These are phyloP conservation scores for Bombyx mandarina DNA, from an alignment of 1,140 invertebrate genomes.

Conservation along the genomic window DNA sequence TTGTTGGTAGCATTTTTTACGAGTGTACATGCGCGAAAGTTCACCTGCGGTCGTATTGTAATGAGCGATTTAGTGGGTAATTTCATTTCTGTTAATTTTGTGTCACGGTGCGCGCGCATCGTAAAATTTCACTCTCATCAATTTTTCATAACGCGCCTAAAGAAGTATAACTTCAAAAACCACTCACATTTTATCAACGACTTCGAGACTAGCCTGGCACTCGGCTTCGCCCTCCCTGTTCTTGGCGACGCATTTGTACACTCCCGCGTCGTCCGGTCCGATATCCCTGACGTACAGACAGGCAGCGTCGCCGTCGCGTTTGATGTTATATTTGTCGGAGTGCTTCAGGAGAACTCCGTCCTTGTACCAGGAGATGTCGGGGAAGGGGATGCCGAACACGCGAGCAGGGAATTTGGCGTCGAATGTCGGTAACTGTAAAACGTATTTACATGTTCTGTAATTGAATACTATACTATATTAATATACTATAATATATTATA, in stretches of 20 bases:
- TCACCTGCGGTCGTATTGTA: too few species aligned
- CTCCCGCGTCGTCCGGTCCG: slow-evolving; percentile 77
- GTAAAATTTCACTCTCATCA: too few species aligned
- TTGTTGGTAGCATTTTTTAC: too few species aligned
- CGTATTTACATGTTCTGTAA: too few species aligned
- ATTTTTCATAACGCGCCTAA: too few species aligned
- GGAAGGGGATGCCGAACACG: slow-evolving; percentile 88
- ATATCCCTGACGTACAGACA: slow-evolving; percentile 83
- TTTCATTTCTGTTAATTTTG: too few species aligned
- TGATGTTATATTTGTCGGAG: slow-evolving; percentile 82
- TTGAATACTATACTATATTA: too few species aligned
- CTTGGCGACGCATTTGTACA: slow-evolving; percentile 82
- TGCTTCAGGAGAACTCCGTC: slow-evolving; percentile 79
- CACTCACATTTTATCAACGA: slow-evolving; percentile 88
- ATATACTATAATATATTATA: too few species aligned
- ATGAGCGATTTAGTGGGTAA: too few species aligned
- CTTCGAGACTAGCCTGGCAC: slow-evolving; percentile 80
- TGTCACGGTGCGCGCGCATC: too few species aligned
- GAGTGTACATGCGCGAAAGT: too few species aligned
- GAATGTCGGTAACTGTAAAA: slow-evolving; percentile 74
- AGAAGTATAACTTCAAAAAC: not conserved
- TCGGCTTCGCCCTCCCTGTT: slow-evolving; percentile 86
- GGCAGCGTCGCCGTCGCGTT: slow-evolving; percentile 82
- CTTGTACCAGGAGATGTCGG: slow-evolving; percentile 89
- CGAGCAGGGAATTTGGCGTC: slow-evolving; percentile 88